phyloP scores from a whole-genome alignment of 2,113 vertebrate genomes.

The Lepidothrix coronata region DNA sequence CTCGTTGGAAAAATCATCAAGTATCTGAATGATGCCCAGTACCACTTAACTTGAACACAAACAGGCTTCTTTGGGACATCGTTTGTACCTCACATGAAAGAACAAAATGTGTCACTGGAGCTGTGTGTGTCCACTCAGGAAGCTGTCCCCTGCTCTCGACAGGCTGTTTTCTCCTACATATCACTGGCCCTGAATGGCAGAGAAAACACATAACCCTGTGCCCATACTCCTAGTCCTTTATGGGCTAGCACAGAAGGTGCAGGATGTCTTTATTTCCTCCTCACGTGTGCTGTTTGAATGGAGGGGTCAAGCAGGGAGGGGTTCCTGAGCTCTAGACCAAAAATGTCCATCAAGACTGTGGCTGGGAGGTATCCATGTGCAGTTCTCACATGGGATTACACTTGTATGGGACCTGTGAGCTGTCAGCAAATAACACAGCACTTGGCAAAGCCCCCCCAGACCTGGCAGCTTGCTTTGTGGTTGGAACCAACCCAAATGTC shows the following conservation, averaged over 20 bases:
- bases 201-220: background rate
- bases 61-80: background rate
- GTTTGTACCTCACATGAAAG: background rate
- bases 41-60: background rate
- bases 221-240: background rate
- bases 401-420: background rate
- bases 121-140: background rate
- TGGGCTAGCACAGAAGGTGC: background rate
- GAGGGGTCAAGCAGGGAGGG: background rate
- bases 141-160: background rate
- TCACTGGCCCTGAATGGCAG: background rate
- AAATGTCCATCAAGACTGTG: fast-evolving
- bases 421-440: background rate
- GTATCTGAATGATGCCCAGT: background rate
- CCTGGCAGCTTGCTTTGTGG: background rate
- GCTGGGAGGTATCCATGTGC: background rate
- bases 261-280: background rate
- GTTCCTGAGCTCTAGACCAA: background rate
- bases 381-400: background rate
- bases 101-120: background rate
- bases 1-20: background rate
- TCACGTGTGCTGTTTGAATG: background rate
- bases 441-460: background rate
- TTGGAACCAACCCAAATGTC: background rate
- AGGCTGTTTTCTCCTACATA: background rate